A percentile compares a stretch with the other conserved stretches of the same genome.
phyloP scores from a whole-genome alignment of 2,888 invertebrate species.

The Agrilus biguttatus region DNA sequence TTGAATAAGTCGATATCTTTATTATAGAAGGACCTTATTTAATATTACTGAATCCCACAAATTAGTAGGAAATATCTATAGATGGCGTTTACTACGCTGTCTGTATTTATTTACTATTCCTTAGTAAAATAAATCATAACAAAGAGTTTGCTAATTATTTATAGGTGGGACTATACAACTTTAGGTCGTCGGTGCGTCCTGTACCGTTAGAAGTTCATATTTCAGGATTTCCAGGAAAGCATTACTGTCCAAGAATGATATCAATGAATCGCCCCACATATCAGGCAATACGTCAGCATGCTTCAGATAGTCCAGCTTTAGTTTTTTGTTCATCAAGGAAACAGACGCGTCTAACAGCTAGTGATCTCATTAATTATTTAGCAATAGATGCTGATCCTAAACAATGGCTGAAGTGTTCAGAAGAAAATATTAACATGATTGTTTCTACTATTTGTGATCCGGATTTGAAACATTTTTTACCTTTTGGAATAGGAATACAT shows the following conservation, averaged over 20 bases:
- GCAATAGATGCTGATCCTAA: constrained; percentile 87
- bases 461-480: constrained; percentile 82
- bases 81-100: too few species aligned
- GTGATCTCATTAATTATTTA: constrained; percentile 83
- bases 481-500: constrained; percentile 97
- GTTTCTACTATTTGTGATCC: constrained; percentile 60
- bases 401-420: constrained; percentile 83
- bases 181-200: constrained; percentile 92
- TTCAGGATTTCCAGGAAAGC: constrained; percentile 90
- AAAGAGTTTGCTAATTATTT: constrained; percentile 6
- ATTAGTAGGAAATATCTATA: too few species aligned
- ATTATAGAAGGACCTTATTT: too few species aligned
- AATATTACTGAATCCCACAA: too few species aligned
- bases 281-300: constrained; percentile 87
- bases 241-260: constrained; percentile 98
- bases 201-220: constrained; percentile 82
- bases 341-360: constrained; percentile 91
- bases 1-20: too few species aligned
- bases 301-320: constrained; percentile 79
- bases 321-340: constrained; percentile 93
- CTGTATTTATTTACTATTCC: too few species aligned
- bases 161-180: constrained; percentile 87
- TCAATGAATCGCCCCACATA: constrained; percentile 98
- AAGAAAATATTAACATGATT: constrained; percentile 71
- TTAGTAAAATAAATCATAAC: background rate